Conservation (phyloP, 2,113 vertebrate species). For the Vanacampus margaritifer region DNA sequence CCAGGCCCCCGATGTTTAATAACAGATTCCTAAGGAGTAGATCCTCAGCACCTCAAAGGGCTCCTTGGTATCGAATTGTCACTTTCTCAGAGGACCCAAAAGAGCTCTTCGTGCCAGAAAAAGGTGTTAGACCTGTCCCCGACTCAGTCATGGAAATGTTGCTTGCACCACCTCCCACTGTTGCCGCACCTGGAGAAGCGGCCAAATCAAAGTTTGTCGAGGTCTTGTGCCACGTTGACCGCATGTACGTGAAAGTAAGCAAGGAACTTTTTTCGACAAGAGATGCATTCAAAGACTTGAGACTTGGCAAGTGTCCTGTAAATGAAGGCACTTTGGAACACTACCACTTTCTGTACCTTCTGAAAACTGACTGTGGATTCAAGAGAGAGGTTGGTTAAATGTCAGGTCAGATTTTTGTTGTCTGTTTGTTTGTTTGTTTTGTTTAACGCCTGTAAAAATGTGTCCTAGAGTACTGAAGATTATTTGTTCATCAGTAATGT, state of each 20-base stretch:
- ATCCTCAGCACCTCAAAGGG: not conserved
- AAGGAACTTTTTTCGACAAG: constrained; percentile 28
- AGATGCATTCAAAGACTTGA: constrained; percentile 38
- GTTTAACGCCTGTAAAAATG: not conserved
- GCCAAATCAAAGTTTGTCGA: not conserved
- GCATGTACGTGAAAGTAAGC: constrained; percentile 55
- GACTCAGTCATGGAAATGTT: constrained; percentile 16
- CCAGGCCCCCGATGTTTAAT: not conserved
- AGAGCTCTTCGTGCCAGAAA: constrained; percentile 46
- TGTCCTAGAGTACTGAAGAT: constrained; percentile 43
- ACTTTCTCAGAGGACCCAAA: constrained; percentile 8
- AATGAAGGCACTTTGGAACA: constrained; percentile 27
- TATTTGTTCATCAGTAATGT: constrained; percentile 15
- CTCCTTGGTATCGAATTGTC: constrained; percentile 36
- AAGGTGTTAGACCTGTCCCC: constrained; percentile 24
- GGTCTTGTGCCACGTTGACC: constrained; percentile 57
- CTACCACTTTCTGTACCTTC: constrained; percentile 54
- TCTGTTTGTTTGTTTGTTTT: not conserved
- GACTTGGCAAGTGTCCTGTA: constrained; percentile 52
- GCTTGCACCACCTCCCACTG: not conserved
- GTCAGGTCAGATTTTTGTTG: not conserved
- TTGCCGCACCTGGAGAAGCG: fast-evolving
- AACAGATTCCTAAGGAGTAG: not conserved
- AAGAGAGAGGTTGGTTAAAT: constrained; percentile 42
- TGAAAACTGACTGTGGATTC: constrained; percentile 46